A percentile compares a stretch with the other conserved stretches of the same genome.
phyloP scores from a whole-genome alignment of 2,797 vertebrate species.

The Glyptemys insculpta region DNA sequence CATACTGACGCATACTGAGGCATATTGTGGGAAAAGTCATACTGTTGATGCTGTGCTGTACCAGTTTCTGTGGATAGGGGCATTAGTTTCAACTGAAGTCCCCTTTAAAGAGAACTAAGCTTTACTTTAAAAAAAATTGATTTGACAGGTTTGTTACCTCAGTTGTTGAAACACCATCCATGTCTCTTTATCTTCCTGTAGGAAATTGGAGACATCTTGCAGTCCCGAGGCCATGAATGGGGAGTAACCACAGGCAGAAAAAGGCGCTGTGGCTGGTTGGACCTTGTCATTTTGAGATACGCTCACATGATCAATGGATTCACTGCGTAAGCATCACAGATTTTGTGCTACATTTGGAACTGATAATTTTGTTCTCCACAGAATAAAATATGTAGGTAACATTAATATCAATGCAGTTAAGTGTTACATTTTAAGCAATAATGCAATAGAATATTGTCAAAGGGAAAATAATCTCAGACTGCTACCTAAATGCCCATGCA shows the following conservation, averaged over 20 bases:
- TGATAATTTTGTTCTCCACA: slow-evolving; percentile 75
- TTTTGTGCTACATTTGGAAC: slow-evolving; percentile 79
- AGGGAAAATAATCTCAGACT: slow-evolving; percentile 4
- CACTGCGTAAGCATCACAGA: slow-evolving; percentile 91
- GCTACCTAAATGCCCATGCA: not conserved
- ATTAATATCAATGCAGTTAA: slow-evolving; percentile 72
- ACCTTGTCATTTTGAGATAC: slow-evolving; percentile 95
- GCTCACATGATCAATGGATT: slow-evolving; percentile 99
- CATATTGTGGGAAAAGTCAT: not conserved
- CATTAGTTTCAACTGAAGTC: not conserved
- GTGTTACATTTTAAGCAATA: slow-evolving; percentile 64
- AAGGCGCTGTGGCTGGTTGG: slow-evolving; percentile 97
- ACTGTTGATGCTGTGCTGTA: not conserved
- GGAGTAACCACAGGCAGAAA: slow-evolving; percentile 98
- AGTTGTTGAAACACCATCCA: not conserved
- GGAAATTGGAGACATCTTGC: slow-evolving; percentile 93
- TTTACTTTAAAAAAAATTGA: accelerated
- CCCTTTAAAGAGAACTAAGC: not conserved
- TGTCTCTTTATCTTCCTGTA: slow-evolving; percentile 56
- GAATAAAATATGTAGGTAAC: slow-evolving; percentile 80
- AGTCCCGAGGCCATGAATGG: slow-evolving; percentile 95
- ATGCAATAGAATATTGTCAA: slow-evolving; percentile 29
- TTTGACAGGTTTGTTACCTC: accelerated
- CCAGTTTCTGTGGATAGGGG: accelerated
- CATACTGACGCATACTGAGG: not conserved